phyloP scores from a whole-genome alignment of 2,888 invertebrate genomes.

The Eumacrocentrus americanus region DNA sequence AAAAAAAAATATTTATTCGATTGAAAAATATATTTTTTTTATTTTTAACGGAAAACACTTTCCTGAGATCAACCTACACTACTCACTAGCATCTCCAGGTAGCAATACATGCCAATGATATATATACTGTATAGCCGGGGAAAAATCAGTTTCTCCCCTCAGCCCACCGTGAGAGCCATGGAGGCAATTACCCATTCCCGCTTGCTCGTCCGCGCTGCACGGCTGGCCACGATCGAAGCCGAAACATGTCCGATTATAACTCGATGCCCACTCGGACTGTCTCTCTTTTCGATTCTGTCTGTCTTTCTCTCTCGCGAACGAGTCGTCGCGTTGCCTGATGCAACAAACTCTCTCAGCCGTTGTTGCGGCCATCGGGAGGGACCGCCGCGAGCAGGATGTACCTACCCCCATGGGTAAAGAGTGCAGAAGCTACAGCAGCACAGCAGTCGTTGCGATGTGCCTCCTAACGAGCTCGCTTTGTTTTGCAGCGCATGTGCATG shows the following conservation, averaged over 20 bases:
- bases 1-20: no score
- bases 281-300: not conserved
- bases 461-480: slow-evolving; percentile 62
- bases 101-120: not conserved
- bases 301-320: not conserved
- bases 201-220: slow-evolving; percentile 33
- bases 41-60: no score
- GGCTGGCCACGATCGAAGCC: slow-evolving; percentile 34
- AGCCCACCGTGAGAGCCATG: slow-evolving; percentile 27
- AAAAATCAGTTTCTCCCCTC: not conserved
- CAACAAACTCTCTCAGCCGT: slow-evolving; percentile 7
- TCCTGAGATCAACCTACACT: no score
- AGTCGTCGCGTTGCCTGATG: not conserved
- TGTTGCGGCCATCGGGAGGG: slow-evolving; percentile 27
- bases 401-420: slow-evolving; percentile 16
- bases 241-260: slow-evolving; percentile 45
- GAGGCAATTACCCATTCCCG: slow-evolving; percentile 46
- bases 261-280: slow-evolving; percentile 35
- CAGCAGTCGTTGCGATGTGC: slow-evolving; percentile 56
- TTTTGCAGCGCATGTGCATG: slow-evolving; percentile 56
- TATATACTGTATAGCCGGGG: not conserved
- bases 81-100: slow-evolving; percentile 2
- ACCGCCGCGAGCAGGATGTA: slow-evolving; percentile 45
- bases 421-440: slow-evolving; percentile 36
- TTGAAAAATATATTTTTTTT: no score